Conservation (phyloP, 2,113 vertebrate genomes). For the Nannobrachium achirus region DNA sequence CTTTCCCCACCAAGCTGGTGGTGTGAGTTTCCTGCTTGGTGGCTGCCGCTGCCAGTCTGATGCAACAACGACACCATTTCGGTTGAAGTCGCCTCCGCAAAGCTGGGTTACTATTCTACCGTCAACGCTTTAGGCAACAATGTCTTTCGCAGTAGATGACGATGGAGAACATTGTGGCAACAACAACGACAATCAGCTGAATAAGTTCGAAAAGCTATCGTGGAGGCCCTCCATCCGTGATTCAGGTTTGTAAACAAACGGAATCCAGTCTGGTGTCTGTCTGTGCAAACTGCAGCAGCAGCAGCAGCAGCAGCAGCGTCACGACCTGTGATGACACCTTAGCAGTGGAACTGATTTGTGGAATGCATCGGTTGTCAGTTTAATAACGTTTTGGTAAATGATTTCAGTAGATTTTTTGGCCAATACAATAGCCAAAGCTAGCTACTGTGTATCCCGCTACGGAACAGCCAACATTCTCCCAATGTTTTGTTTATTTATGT, state of each 20-base stretch:
- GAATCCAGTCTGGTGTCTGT: neutral
- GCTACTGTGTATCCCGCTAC: slow-evolving; percentile 42
- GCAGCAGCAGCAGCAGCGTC: neutral
- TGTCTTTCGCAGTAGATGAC: slow-evolving; percentile 65
- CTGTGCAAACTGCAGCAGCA: neutral
- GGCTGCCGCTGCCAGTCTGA: too few relatives aligned
- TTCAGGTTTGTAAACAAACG: slow-evolving; percentile 82
- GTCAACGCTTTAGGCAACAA: slow-evolving; percentile 31
- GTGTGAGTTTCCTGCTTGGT: neutral
- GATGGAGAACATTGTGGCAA: slow-evolving; percentile 36
- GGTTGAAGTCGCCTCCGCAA: neutral
- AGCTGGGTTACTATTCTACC: neutral
- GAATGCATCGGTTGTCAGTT: too few relatives aligned
- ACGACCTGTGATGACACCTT: neutral
- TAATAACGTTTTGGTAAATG: too few relatives aligned
- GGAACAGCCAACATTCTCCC: too few relatives aligned
- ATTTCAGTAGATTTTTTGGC: too few relatives aligned
- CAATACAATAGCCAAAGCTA: neutral
- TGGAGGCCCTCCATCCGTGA: slow-evolving; percentile 81
- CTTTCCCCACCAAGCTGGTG: too few relatives aligned
- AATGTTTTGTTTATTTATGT: too few relatives aligned
- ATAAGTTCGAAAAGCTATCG: slow-evolving; percentile 88
- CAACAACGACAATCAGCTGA: slow-evolving; percentile 59
- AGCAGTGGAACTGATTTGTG: too few relatives aligned
- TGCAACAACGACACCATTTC: neutral